Conservation (phyloP, 1,140 invertebrate species). For the Lepidurus packardi region DNA sequence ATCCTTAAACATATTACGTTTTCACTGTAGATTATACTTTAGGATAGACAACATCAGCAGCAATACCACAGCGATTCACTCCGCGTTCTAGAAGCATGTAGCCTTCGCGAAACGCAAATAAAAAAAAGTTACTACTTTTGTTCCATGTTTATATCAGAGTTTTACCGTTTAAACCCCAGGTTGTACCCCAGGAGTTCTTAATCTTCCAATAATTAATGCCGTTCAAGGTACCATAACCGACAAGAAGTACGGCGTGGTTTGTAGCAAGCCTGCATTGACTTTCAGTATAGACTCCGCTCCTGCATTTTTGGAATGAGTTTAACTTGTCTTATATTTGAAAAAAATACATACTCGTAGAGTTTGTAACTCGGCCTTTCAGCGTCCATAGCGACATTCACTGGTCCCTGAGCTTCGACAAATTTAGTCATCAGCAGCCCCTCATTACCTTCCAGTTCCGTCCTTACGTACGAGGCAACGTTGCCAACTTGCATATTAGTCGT, state of each 20-base stretch:
- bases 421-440: background rate
- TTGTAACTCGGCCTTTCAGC: background rate
- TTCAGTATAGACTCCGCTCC: background rate
- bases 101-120: conserved; percentile 33
- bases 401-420: background rate
- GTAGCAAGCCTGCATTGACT: background rate
- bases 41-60: conserved; percentile 40
- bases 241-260: conserved; percentile 49
- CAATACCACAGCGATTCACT: conserved; percentile 46
- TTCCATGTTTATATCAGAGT: conserved; percentile 39
- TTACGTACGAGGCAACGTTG: background rate
- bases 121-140: background rate
- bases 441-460: background rate
- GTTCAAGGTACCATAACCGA: conserved; percentile 48
- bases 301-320: background rate
- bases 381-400: background rate
- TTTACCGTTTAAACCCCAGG: conserved; percentile 47
- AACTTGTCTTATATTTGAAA: background rate
- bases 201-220: conserved; percentile 50
- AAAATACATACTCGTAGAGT: background rate
- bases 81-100: conserved; percentile 47
- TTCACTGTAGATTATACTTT: background rate
- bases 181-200: no score
- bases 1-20: no score
- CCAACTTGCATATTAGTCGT: background rate